Conservation (phyloP, 2,113 vertebrate genomes). For the Megaptera novaeangliae region DNA sequence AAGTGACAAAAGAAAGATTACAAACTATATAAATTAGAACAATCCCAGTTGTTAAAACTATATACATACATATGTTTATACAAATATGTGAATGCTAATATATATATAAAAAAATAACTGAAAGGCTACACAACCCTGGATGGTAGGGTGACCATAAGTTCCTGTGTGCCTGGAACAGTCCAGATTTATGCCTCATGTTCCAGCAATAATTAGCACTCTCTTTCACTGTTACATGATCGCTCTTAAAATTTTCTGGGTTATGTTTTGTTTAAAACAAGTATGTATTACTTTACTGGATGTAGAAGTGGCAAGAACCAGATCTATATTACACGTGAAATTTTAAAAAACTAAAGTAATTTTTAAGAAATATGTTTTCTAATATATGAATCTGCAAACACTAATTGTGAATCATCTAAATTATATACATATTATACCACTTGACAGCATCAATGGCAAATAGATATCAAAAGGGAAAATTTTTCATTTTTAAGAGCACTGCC, state of each 20-base stretch:
- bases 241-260: not conserved
- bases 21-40: not conserved
- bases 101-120: not conserved
- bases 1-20: not conserved
- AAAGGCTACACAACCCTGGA: not conserved
- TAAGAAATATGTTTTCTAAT: not conserved
- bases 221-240: not conserved
- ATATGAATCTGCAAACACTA: not conserved
- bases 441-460: not conserved
- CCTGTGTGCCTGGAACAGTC: not conserved
- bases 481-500: not conserved
- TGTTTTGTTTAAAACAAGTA: not conserved
- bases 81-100: not conserved
- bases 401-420: not conserved
- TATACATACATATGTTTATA: not conserved
- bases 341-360: not conserved
- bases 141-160: not conserved
- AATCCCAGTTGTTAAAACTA: not conserved
- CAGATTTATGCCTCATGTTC: not conserved
- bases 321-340: not conserved
- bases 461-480: not conserved
- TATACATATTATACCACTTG: not conserved
- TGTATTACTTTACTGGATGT: not conserved
- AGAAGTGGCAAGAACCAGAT: not conserved
- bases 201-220: not conserved